phyloP scores from a whole-genome alignment of 2,888 invertebrate species.

The Cephus sareptanus region DNA sequence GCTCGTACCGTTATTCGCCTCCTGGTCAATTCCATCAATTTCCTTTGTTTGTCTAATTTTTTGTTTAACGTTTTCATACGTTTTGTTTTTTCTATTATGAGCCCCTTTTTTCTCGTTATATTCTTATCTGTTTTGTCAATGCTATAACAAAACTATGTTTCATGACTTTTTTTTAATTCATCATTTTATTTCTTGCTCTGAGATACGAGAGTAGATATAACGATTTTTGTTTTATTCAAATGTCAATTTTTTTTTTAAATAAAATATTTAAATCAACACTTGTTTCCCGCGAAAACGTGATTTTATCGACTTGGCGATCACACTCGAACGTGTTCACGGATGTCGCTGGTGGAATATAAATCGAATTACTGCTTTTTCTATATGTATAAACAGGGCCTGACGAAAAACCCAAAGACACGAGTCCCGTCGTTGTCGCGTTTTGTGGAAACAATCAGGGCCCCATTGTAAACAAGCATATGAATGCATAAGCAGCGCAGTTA shows the following conservation, averaged over 20 bases:
- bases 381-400: background rate
- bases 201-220: background rate
- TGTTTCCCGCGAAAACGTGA: background rate
- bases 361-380: background rate
- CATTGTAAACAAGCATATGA: conserved; percentile 61
- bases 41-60: background rate
- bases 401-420: conserved; percentile 54
- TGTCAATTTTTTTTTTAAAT: no score
- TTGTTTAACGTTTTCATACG: background rate
- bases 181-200: background rate
- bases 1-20: background rate
- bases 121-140: background rate
- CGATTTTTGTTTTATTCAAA: background rate
- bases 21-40: background rate
- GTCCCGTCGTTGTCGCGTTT: conserved; percentile 53
- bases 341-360: background rate
- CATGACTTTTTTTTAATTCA: background rate
- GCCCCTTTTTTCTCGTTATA: background rate
- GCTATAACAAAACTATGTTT: background rate
- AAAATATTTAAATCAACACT: background rate
- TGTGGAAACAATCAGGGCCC: conserved; percentile 61
- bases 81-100: background rate
- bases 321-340: no score
- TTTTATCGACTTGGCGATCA: no score
- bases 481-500: conserved; percentile 61